phyloP scores from a whole-genome alignment of 2,888 invertebrate genomes.

The Agrochola litura region DNA sequence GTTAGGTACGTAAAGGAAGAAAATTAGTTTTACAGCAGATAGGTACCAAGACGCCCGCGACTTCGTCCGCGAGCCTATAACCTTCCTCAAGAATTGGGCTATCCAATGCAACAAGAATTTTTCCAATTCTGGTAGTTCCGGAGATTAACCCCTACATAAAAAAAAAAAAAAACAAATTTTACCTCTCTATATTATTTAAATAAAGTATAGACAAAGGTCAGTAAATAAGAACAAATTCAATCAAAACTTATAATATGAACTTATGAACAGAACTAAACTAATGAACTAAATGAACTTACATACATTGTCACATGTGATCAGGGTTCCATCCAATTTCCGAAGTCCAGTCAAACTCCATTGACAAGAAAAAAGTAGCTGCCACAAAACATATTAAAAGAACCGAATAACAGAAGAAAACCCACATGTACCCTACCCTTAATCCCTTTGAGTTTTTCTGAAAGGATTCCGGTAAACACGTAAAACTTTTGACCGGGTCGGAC shows the following conservation, averaged over 20 bases:
- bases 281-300: too few species aligned
- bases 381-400: constrained; percentile 25
- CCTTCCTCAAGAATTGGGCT: too few species aligned
- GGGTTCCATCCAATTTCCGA: constrained; percentile 18
- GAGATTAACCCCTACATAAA: too few species aligned
- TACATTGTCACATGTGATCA: background rate
- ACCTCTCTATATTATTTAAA: too few species aligned
- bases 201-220: background rate
- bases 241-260: too few species aligned
- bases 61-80: too few species aligned
- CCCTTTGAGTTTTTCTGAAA: constrained; percentile 26
- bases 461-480: constrained; percentile 37
- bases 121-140: too few species aligned
- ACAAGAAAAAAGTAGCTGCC: constrained; percentile 12
- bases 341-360: constrained; percentile 28
- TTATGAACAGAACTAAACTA: background rate
- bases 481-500: constrained; percentile 43
- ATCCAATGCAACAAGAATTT: too few species aligned
- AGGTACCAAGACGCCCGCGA: too few species aligned
- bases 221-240: constrained; percentile 26
- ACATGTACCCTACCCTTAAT: constrained; percentile 15
- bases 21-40: too few species aligned
- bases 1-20: too few species aligned
- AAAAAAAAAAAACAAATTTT: too few species aligned
- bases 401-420: constrained; percentile 34